Evolutionary conservation across 2,113 vertebrate species (phyloP).

Genomic region (Dascyllus trimaculatus): DNA sequence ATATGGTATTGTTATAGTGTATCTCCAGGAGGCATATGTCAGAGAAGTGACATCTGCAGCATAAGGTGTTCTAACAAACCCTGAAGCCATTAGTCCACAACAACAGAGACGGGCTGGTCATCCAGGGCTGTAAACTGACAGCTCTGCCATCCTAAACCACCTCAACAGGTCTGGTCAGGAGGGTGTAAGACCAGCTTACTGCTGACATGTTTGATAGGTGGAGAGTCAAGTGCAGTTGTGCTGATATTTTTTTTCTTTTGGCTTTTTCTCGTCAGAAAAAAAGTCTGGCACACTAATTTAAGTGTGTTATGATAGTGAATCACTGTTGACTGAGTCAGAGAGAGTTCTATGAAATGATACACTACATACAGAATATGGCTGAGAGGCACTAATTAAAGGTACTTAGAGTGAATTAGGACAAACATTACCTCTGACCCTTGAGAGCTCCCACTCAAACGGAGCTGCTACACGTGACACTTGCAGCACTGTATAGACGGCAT

Average conservation of each 20-base stretch:
- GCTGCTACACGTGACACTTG: too few relatives aligned
- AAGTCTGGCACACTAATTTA: background rate
- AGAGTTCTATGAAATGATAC: background rate
- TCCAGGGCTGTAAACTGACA: slow-evolving; percentile 13
- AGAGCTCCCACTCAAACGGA: background rate
- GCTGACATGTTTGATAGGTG: slow-evolving; percentile 10
- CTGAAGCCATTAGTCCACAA: slow-evolving; percentile 17
- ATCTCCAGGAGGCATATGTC: background rate
- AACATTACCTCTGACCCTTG: background rate
- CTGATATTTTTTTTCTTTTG: background rate
- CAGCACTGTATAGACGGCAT: too few relatives aligned
- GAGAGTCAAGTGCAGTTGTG: background rate
- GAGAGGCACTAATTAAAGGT: background rate
- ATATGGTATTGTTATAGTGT: background rate
- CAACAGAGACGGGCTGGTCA: slow-evolving; percentile 15
- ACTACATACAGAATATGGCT: background rate
- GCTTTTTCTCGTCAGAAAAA: slow-evolving; percentile 6
- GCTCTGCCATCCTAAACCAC: slow-evolving; percentile 4
- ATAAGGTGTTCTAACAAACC: slow-evolving; percentile 12
- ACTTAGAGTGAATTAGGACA: slow-evolving; percentile 1
- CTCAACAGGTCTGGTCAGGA: background rate
- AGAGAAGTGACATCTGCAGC: slow-evolving; percentile 27
- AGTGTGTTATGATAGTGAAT: background rate
- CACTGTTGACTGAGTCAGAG: background rate
- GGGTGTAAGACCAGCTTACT: background rate